These are phyloP conservation scores for Trididemnum nubilum DNA, from an alignment of 23 tunicate species.

Conservation along the genomic window DNA sequence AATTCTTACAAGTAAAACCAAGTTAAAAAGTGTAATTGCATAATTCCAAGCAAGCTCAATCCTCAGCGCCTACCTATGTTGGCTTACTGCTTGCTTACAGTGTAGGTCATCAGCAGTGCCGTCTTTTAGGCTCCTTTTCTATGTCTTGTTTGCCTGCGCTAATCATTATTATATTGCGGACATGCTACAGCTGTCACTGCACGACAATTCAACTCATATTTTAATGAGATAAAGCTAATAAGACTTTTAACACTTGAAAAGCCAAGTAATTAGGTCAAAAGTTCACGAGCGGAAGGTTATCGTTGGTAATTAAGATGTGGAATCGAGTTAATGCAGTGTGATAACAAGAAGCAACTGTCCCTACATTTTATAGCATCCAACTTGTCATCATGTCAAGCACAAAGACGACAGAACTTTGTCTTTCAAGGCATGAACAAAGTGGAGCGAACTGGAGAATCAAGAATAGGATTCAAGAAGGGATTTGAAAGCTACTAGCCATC, in stretches of 20 bases:
- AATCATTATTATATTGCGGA: not conserved
- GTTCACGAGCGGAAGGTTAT: constrained; percentile 1
- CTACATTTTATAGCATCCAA: not conserved
- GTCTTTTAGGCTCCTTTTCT: not conserved
- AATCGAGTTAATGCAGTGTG: constrained; percentile 1
- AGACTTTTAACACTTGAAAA: not conserved
- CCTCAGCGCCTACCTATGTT: too few relatives aligned
- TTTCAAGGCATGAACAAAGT: too few relatives aligned
- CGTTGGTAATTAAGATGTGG: not conserved
- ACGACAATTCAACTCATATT: not conserved
- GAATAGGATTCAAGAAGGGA: too few relatives aligned
- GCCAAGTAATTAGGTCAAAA: constrained; percentile 29
- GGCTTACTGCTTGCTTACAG: too few relatives aligned
- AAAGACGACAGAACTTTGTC: not conserved
- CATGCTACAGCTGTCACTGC: constrained; percentile 3
- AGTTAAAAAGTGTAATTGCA: too few relatives aligned
- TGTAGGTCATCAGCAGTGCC: not conserved
- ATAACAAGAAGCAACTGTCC: not conserved
- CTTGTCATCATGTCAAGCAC: not conserved
- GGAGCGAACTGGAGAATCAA: too few relatives aligned
- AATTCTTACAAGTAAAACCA: too few relatives aligned
- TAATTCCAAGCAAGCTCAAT: too few relatives aligned
- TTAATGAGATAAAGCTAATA: constrained; percentile 15
- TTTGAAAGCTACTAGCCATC: too few relatives aligned
- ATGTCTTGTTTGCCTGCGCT: not conserved